Evolutionary conservation across 2,113 vertebrate species (phyloP).

Genomic region (Lanius collurio): DNA sequence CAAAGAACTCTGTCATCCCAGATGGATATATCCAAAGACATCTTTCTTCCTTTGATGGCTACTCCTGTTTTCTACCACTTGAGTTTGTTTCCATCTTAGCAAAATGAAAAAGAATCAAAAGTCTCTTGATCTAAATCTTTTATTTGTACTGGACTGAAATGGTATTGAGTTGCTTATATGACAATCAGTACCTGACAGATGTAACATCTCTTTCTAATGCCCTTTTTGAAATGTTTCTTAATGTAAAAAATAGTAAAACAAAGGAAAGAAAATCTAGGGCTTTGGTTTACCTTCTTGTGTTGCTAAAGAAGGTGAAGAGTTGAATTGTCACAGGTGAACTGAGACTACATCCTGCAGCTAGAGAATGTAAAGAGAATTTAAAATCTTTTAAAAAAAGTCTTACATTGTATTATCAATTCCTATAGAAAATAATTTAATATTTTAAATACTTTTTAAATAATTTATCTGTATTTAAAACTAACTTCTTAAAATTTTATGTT

Average conservation of each 20-base stretch:
- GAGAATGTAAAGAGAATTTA: conserved; percentile 20
- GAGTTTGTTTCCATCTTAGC: not conserved
- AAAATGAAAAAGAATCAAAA: conserved; percentile 25
- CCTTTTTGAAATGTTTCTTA: not conserved
- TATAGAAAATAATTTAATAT: conserved; percentile 22
- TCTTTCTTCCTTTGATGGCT: not conserved
- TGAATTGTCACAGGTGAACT: conserved; percentile 1
- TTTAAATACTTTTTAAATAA: conserved; percentile 16
- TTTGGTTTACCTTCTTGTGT: conserved; percentile 26
- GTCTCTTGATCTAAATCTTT: conserved; percentile 47
- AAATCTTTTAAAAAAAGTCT: conserved; percentile 35
- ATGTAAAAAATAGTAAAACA: conserved; percentile 37
- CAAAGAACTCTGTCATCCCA: not conserved
- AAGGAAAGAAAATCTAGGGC: not conserved
- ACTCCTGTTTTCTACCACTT: not conserved
- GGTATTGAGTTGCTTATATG: conserved; percentile 12
- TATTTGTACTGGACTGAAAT: conserved; percentile 47
- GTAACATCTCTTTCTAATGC: conserved; percentile 32
- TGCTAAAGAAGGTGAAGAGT: conserved; percentile 2
- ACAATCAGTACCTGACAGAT: conserved; percentile 26
- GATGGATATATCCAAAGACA: not conserved
- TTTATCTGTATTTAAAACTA: conserved; percentile 15
- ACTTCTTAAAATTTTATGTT: not conserved
- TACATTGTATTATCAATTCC: conserved; percentile 5
- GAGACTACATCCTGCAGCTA: not conserved